Conservation (phyloP, 2,113 vertebrate species). For the Antechinus stuartii region DNA sequence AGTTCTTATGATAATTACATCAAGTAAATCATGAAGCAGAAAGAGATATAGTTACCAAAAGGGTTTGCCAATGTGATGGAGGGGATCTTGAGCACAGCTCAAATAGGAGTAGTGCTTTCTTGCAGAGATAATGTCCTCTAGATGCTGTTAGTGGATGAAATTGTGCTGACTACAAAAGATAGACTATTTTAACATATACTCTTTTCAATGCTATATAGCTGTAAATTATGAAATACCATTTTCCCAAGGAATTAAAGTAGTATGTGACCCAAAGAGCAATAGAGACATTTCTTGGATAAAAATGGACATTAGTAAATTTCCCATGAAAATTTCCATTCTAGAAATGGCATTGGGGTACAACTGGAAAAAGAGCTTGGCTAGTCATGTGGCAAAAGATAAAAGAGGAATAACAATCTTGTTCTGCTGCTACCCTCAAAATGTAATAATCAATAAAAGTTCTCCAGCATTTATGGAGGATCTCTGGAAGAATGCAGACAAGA, state of each 20-base stretch:
- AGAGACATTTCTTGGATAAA: background rate
- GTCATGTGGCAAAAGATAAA: background rate
- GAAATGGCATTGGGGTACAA: background rate
- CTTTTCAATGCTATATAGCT: background rate
- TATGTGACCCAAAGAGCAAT: background rate
- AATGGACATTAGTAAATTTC: background rate
- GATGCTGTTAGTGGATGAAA: background rate
- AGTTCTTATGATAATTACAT: background rate
- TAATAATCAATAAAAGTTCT: conserved; percentile 4
- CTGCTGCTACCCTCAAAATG: background rate
- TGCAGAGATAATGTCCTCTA: background rate
- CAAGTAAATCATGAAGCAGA: background rate
- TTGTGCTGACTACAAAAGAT: background rate
- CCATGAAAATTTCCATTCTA: background rate
- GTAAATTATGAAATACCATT: background rate
- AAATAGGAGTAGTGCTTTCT: background rate
- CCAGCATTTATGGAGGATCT: background rate
- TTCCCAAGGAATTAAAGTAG: background rate
- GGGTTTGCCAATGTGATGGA: background rate
- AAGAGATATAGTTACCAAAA: background rate
- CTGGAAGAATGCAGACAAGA: background rate
- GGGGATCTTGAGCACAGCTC: background rate
- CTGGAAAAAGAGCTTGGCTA: background rate
- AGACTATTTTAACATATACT: background rate
- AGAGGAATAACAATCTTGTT: background rate